A percentile compares a stretch with the other conserved stretches of the same genome.
phyloP scores from a whole-genome alignment of 2,797 vertebrate species.

The Malurus leucopterus region DNA sequence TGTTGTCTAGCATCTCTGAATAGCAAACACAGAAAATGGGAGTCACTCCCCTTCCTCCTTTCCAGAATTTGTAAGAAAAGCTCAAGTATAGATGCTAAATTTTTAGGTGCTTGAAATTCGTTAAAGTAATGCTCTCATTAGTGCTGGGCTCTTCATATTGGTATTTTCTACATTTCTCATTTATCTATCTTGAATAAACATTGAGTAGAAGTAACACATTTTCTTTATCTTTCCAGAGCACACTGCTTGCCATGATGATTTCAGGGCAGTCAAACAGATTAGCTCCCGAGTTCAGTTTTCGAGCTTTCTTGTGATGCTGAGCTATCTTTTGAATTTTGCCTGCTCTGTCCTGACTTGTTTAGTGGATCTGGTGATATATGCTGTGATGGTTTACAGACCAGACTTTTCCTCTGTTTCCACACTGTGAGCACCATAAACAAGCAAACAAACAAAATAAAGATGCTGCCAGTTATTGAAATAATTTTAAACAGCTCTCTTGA shows the following conservation, averaged over 20 bases:
- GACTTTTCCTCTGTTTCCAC: neutral
- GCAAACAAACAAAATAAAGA: neutral
- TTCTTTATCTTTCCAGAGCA: slow-evolving; percentile 29
- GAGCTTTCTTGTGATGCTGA: neutral
- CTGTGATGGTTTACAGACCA: neutral
- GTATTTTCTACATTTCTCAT: neutral
- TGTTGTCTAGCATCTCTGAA: neutral
- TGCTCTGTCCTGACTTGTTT: neutral
- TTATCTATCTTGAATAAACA: neutral
- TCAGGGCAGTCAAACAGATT: neutral
- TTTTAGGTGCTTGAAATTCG: neutral
- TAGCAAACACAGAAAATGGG: neutral
- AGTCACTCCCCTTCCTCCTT: neutral
- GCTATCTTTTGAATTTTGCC: neutral
- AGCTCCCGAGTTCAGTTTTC: neutral
- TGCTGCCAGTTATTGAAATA: neutral
- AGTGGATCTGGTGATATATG: neutral
- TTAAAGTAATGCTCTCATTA: neutral
- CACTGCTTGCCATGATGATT: neutral
- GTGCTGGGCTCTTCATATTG: neutral
- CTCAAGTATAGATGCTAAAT: neutral
- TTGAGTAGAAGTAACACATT: neutral
- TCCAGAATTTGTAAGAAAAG: neutral
- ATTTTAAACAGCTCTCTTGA: neutral
- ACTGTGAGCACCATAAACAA: neutral